Evolutionary conservation across 2,797 vertebrate species (phyloP).

Genomic region (Phylloscopus collybita): DNA sequence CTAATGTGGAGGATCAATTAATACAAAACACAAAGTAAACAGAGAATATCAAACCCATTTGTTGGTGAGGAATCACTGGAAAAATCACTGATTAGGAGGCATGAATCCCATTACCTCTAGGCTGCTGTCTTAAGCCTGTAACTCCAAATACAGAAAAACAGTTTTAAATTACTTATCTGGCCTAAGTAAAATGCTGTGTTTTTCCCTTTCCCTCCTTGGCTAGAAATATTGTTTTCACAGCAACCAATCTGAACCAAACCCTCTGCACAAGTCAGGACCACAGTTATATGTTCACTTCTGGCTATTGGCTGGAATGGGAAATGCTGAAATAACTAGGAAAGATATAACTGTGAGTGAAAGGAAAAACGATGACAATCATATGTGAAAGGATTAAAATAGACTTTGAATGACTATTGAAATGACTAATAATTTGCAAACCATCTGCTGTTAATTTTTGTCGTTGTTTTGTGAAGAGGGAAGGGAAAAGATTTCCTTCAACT

Average conservation of each 20-base stretch:
- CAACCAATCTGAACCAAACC: neutral
- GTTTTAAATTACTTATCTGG: neutral
- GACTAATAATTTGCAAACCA: neutral
- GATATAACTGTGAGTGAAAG: neutral
- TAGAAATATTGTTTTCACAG: neutral
- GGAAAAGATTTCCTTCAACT: neutral
- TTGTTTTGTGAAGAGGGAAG: neutral
- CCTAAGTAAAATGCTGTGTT: neutral
- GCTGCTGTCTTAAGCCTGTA: neutral
- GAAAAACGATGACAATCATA: neutral
- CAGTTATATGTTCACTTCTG: neutral
- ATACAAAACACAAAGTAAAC: neutral
- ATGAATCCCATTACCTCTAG: neutral
- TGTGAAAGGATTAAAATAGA: neutral
- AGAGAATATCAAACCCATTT: neutral
- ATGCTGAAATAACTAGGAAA: neutral
- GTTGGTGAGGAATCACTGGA: neutral
- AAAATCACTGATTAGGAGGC: neutral
- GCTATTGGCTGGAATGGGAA: neutral
- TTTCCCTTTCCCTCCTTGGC: neutral
- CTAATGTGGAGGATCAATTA: neutral
- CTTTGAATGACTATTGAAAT: conserved; percentile 1
- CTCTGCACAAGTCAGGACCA: neutral
- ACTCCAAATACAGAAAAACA: neutral
- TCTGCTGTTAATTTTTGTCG: conserved; percentile 12